Base-by-base conservation (phyloP, 2,113 vertebrate species). In the Sorex araneus region DNA sequence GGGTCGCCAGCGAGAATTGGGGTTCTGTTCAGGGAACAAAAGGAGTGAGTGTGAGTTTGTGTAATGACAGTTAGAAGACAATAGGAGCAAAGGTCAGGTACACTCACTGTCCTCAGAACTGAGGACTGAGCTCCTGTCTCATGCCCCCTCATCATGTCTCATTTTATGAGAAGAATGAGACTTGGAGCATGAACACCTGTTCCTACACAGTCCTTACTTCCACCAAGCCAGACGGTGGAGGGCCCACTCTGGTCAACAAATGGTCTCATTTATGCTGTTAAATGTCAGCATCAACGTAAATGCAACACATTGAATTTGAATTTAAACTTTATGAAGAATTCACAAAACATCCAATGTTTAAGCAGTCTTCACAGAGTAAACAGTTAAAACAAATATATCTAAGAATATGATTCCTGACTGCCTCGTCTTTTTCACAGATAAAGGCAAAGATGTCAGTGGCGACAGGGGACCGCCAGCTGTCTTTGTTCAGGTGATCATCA, bases 331-430 rank as follows among this genome's bases (percentile, higher is more conserved):
- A 1, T 77, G 85, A 94, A 86, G 89, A 96, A 97, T 97, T 96
- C 92, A 92, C 70, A 96, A 95, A 97, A 87, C 57, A 89, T 96
- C 82, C 84, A 96, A 96, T 97, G 89, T 92, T 94, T 95, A 96
- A 97, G 94, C 84, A 97, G 88, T 96, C 96, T 96, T 36, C 79
- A 95, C 45, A 90, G 86, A 97, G 93, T 98, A 98, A 98, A 98
- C 98, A 98, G 98, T 97, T 98, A 97, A 98, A 98, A 95, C 92
- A 97, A 97, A 97, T 96, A 95, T 94, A 95, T 97, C 84, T 85
- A 95, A 94, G 93, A 94, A 96, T 18, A 93, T 97, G 97, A 98
- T 97, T 94, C 97, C 45, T 0, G 50, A 92, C 79, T 93, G 75
- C 80, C 94, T 97, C 89, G 78, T 85, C 69, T 96, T 97, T 97